Percentiles rank a stretch among this genome's conserved stretches.
Evolutionary conservation across 2,113 vertebrate species (phyloP).

Genomic region (Thalassarche chlororhynchos): DNA sequence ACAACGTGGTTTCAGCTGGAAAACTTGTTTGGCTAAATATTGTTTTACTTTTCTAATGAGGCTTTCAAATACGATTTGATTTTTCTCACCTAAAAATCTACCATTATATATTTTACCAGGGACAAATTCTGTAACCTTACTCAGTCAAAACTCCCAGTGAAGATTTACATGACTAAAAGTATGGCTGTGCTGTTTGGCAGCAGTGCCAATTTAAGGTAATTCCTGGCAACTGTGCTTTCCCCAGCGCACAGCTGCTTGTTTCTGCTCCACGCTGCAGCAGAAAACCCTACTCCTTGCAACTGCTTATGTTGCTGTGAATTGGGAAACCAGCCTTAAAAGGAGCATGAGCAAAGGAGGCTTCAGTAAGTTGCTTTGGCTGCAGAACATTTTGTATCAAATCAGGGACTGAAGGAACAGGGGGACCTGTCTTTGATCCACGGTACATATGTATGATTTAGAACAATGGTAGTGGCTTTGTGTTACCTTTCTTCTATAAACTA

Average conservation of each 20-base stretch:
- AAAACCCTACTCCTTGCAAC: neutral
- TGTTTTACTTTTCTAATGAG: neutral
- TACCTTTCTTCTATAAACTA: neutral
- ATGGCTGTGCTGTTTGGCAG: neutral
- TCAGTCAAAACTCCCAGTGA: neutral
- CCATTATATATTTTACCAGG: neutral
- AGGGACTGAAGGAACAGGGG: accelerated
- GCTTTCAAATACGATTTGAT: neutral
- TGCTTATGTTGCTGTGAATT: accelerated
- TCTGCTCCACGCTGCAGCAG: neutral
- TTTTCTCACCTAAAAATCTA: neutral
- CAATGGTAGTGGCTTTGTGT: neutral
- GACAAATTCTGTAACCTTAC: neutral
- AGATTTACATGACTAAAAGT: neutral
- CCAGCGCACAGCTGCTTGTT: neutral
- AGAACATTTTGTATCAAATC: neutral
- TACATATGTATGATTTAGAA: neutral
- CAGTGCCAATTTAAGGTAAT: neutral
- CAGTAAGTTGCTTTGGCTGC: neutral
- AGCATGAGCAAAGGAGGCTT: neutral
- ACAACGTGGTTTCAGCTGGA: neutral
- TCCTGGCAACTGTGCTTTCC: neutral
- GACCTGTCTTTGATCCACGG: neutral
- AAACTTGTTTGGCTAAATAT: neutral
- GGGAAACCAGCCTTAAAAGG: neutral